Evolutionary conservation across 2,113 vertebrate species (phyloP).

Genomic region (Sinocyclocheilus rhinocerous): DNA sequence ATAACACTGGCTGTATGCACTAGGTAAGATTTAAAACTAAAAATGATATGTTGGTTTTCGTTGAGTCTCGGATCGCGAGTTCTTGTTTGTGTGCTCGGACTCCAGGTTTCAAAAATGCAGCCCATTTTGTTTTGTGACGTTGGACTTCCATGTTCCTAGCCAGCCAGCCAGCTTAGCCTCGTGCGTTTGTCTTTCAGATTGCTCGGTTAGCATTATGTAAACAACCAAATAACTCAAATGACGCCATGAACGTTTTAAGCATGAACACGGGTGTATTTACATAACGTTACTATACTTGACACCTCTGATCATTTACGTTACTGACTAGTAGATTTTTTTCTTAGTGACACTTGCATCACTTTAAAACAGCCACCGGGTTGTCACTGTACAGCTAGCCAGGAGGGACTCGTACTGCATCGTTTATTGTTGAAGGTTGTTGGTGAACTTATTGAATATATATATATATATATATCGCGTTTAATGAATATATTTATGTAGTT

Average conservation of each 20-base stretch:
- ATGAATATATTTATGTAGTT: not conserved
- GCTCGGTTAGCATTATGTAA: not conserved
- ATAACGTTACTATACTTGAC: not conserved
- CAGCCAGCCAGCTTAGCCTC: not conserved
- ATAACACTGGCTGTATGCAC: not conserved
- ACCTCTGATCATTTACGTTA: not conserved
- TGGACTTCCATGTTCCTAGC: conserved; percentile 21
- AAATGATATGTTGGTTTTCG: not conserved
- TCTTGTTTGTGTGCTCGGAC: conserved; percentile 20
- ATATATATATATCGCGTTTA: not conserved
- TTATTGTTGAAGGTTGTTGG: not conserved
- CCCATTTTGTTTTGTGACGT: conserved; percentile 40
- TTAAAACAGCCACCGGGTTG: not conserved
- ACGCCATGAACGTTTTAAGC: not conserved
- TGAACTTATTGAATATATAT: not conserved
- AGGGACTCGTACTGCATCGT: not conserved
- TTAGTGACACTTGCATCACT: not conserved
- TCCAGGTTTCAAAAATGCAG: conserved; percentile 27
- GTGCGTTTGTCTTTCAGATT: not conserved
- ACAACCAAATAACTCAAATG: not conserved
- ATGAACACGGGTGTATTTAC: not conserved
- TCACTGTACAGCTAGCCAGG: not conserved
- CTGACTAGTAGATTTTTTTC: not conserved
- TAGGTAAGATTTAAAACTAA: not conserved
- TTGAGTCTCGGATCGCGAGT: not conserved